Conservation (phyloP, 2,113 vertebrate genomes). For the Percopsis transmontana region DNA sequence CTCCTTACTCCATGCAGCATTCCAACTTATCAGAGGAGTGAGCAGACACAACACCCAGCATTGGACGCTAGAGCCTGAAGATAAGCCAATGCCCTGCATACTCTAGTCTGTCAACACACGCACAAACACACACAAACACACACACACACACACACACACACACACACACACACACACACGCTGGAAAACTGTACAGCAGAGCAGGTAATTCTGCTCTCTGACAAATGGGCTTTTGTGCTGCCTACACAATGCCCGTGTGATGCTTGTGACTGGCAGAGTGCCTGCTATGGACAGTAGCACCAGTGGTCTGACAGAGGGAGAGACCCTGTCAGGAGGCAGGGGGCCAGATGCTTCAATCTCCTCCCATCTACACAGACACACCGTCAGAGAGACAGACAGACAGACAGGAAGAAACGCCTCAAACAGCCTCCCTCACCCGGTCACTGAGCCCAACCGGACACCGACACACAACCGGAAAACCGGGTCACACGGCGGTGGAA, state of each 20-base stretch:
- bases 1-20: conserved; percentile 10
- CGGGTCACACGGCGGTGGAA: conserved; percentile 34
- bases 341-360: background rate
- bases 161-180: background rate
- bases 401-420: background rate
- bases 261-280: conserved; percentile 35
- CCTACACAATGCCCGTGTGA: conserved; percentile 58
- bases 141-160: background rate
- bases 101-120: too few relatives aligned
- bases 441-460: conserved; percentile 9
- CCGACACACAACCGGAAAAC: conserved; percentile 6
- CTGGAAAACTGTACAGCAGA: conserved; percentile 56
- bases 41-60: background rate
- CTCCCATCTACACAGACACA: background rate
- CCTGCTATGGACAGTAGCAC: conserved; percentile 44
- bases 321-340: background rate
- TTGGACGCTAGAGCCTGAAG: background rate
- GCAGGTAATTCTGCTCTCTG: conserved; percentile 40
- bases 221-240: conserved; percentile 67
- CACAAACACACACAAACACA: background rate
- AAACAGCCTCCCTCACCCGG: conserved; percentile 8
- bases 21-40: background rate
- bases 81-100: background rate
- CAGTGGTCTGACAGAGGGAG: conserved; percentile 33
- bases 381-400: conserved; percentile 23